Conservation (phyloP, 2,888 invertebrate genomes). For the Crocallis elinguaria region DNA sequence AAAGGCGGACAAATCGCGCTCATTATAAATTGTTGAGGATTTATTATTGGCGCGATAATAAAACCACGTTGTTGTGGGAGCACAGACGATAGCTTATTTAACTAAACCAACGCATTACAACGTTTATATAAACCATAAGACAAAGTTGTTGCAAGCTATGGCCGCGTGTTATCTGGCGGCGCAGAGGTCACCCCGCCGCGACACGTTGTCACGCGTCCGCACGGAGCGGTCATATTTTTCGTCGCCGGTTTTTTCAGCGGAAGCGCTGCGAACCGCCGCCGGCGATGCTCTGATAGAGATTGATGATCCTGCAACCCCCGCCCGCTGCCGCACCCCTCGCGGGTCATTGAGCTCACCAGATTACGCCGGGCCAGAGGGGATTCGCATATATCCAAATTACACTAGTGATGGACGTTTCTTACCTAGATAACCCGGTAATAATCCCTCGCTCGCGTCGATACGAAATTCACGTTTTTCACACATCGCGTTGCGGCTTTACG, state of each 20-base stretch:
- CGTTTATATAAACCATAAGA: no score
- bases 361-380: constrained; percentile 71
- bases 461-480: constrained; percentile 38
- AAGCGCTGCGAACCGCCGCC: constrained; percentile 56
- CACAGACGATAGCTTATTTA: background rate
- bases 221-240: constrained; percentile 71
- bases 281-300: constrained; percentile 77
- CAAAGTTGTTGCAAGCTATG: no score
- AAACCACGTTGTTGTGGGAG: background rate
- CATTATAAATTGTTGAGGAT: constrained; percentile 31
- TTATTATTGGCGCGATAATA: constrained; percentile 21
- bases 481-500: constrained; percentile 24
- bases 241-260: constrained; percentile 64
- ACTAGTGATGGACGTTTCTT: constrained; percentile 79
- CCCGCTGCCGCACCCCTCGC: constrained; percentile 51
- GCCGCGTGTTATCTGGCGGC: background rate
- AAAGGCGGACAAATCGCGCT: constrained; percentile 37
- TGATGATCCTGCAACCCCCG: constrained; percentile 66
- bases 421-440: constrained; percentile 65
- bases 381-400: constrained; percentile 84
- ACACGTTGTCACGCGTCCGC: constrained; percentile 54
- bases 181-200: constrained; percentile 4
- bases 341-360: constrained; percentile 74
- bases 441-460: constrained; percentile 44
- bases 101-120: background rate